Evolutionary conservation across 2,888 invertebrate species (phyloP).

Genomic region (Urechis unicinctus): DNA sequence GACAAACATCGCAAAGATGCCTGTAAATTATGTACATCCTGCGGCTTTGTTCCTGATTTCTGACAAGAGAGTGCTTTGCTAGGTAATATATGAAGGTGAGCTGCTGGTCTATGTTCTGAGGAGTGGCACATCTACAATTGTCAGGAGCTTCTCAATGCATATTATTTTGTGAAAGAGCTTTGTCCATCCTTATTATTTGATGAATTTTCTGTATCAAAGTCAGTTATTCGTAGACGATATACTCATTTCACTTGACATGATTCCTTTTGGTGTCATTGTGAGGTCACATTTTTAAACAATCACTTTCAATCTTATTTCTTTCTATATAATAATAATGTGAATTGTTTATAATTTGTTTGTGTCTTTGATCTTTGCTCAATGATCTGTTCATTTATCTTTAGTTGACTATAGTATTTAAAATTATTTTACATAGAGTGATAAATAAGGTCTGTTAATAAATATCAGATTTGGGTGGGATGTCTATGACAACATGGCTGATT

Average conservation of each 20-base stretch:
- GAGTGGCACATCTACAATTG: neutral
- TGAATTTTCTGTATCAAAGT: neutral
- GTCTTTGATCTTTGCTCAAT: neutral
- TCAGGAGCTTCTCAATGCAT: too few species aligned
- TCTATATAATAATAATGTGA: neutral
- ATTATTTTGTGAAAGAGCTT: too few species aligned
- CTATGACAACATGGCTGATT: too few species aligned
- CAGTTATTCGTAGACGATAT: neutral
- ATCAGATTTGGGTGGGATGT: too few species aligned
- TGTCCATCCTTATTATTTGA: neutral
- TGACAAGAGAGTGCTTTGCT: constrained; percentile 11
- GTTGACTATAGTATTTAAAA: too few species aligned
- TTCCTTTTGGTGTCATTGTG: neutral
- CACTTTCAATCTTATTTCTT: neutral
- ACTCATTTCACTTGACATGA: neutral
- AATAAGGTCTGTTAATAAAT: too few species aligned
- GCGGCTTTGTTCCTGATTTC: constrained; percentile 42
- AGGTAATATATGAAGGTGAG: too few species aligned
- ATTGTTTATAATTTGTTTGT: neutral
- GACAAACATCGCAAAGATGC: constrained; percentile 13
- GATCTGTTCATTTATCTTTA: too few species aligned
- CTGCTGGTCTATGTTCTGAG: neutral
- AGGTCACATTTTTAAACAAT: neutral
- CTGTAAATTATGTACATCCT: constrained; percentile 33
- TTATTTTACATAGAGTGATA: too few species aligned